phyloP scores from a whole-genome alignment of 92 coral and sea anemone genomes.

The Zoanthus solanderi region DNA sequence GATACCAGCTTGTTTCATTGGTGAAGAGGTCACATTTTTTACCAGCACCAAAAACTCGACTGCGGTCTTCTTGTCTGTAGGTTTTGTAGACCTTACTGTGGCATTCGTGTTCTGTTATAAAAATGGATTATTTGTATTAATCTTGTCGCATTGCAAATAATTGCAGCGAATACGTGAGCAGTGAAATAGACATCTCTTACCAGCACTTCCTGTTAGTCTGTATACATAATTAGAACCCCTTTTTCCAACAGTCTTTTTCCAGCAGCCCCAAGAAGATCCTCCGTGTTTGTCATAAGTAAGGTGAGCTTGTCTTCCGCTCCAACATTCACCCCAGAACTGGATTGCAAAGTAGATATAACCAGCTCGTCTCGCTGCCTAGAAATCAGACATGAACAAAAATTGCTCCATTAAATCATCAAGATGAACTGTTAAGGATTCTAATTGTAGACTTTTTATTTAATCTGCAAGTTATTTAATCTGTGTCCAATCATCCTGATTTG shows the following conservation, averaged over 20 bases:
- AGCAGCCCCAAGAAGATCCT: background rate
- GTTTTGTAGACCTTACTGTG: conserved; percentile 31
- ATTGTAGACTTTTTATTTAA: too few relatives aligned
- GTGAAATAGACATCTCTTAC: background rate
- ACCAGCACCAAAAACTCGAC: conserved; percentile 20
- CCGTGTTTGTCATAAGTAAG: conserved; percentile 18
- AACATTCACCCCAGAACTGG: conserved; percentile 42
- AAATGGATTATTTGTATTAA: background rate
- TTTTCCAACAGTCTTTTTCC: conserved; percentile 29
- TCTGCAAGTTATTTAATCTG: too few relatives aligned
- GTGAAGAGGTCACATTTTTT: conserved; percentile 8
- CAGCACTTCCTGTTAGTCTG: conserved; percentile 18
- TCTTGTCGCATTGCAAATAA: background rate
- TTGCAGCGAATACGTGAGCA: too few relatives aligned
- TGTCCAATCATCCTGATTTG: too few relatives aligned
- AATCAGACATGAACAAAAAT: background rate
- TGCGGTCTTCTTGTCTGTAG: conserved; percentile 23
- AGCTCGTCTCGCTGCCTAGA: conserved; percentile 18
- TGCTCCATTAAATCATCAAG: too few relatives aligned
- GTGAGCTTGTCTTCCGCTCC: conserved; percentile 6
- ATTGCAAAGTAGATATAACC: conserved; percentile 32
- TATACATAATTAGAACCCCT: background rate
- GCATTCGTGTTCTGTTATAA: conserved; percentile 23
- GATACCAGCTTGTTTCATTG: conserved; percentile 17
- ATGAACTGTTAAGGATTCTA: too few relatives aligned